Evolutionary conservation across 2,113 vertebrate species (phyloP).

Genomic region (Baryphthengus martii): DNA sequence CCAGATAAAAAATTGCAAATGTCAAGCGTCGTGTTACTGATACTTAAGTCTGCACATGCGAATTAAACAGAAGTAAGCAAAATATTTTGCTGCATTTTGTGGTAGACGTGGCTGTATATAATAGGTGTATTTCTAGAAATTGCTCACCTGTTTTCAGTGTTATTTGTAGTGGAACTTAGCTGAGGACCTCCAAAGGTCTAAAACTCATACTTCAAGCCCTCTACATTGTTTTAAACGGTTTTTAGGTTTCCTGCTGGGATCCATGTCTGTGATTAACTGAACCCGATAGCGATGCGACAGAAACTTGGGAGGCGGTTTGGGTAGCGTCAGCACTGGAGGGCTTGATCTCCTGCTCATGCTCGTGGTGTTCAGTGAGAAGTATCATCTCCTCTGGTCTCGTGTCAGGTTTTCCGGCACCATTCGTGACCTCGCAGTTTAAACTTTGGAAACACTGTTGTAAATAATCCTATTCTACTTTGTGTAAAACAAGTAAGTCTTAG

Average conservation of each 20-base stretch:
- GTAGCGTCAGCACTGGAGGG: fast-evolving
- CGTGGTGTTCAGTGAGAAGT: neutral
- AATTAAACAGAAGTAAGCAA: neutral
- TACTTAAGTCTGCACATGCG: neutral
- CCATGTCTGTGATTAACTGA: fast-evolving
- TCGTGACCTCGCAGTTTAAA: neutral
- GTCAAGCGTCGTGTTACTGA: neutral
- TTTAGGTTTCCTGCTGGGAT: neutral
- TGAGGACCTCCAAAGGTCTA: neutral
- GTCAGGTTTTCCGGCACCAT: neutral
- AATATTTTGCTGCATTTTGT: neutral
- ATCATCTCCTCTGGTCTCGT: neutral
- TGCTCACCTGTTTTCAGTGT: neutral
- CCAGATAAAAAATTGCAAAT: neutral
- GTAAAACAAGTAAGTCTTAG: neutral
- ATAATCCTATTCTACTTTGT: neutral
- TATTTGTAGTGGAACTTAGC: neutral
- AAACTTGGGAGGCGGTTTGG: neutral
- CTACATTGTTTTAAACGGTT: neutral
- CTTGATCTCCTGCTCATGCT: fast-evolving
- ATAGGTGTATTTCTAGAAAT: neutral
- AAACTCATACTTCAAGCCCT: neutral
- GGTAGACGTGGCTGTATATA: no score
- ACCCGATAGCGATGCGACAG: fast-evolving
- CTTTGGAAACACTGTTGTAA: neutral